Evolutionary conservation across 2,113 vertebrate genomes (phyloP).

Genomic region (Corythornis madagascariensis): DNA sequence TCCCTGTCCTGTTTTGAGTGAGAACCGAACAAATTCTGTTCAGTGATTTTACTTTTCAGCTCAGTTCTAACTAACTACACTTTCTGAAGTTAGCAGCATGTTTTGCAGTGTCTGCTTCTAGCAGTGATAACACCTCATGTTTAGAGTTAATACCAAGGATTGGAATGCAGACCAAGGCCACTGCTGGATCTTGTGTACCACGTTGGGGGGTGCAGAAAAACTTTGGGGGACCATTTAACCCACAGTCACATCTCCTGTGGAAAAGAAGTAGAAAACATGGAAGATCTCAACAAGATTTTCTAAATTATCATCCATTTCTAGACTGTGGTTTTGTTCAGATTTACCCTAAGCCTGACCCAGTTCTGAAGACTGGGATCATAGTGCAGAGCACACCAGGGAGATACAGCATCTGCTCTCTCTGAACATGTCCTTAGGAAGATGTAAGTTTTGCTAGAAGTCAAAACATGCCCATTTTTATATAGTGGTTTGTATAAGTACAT

Average conservation of each 20-base stretch:
- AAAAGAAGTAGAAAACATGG: not conserved
- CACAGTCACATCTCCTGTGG: not conserved
- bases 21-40: too few species aligned
- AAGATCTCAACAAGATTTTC: not conserved
- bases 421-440: not conserved
- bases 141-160: too few species aligned
- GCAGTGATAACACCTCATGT: too few species aligned
- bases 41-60: too few species aligned
- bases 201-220: not conserved
- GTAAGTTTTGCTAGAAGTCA: not conserved
- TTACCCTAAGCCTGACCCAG: not conserved
- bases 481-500: not conserved
- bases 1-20: not conserved
- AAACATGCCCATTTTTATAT: not conserved
- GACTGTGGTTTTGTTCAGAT: not conserved
- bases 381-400: not conserved
- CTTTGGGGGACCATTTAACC: not conserved
- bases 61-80: too few species aligned
- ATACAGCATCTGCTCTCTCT: not conserved
- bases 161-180: too few species aligned
- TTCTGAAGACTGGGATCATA: not conserved
- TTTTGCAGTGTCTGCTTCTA: too few species aligned
- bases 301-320: not conserved
- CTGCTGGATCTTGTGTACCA: too few species aligned
- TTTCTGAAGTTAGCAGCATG: too few species aligned